Conservation (phyloP, 2,888 invertebrate genomes). For the Girardia tigrina region DNA sequence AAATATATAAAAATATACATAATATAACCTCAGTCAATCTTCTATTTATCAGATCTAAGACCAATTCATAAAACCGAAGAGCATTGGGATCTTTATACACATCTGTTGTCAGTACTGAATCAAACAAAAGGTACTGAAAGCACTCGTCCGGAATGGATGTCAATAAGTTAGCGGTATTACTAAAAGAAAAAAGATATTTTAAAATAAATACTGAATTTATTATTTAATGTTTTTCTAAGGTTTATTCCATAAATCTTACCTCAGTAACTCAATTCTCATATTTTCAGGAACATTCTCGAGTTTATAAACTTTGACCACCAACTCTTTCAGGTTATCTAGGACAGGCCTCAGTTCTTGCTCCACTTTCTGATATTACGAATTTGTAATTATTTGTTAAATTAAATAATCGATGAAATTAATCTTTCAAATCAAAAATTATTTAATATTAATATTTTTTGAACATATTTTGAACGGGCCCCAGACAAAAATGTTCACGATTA, state of each 20-base stretch:
- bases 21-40: neutral
- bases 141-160: neutral
- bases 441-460: too few relatives aligned
- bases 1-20: too few relatives aligned
- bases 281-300: neutral
- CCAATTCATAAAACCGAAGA: neutral
- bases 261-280: neutral
- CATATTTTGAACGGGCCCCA: too few relatives aligned
- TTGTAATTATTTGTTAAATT: too few relatives aligned
- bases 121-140: neutral
- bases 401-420: too few relatives aligned
- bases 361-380: too few relatives aligned
- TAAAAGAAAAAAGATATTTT: too few relatives aligned
- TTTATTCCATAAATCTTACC: neutral
- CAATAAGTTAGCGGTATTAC: neutral
- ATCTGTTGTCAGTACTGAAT: neutral
- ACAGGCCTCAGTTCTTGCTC: neutral
- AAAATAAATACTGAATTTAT: too few relatives aligned
- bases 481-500: too few relatives aligned
- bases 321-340: neutral
- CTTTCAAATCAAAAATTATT: too few relatives aligned
- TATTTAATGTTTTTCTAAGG: too few relatives aligned
- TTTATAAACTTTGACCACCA: neutral
- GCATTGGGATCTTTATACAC: neutral
- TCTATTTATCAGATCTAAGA: neutral